A percentile compares a stretch with the other conserved stretches of the same genome.
Conservation (phyloP, 1,140 invertebrate species). For the Lordiphosa stackelbergi region DNA sequence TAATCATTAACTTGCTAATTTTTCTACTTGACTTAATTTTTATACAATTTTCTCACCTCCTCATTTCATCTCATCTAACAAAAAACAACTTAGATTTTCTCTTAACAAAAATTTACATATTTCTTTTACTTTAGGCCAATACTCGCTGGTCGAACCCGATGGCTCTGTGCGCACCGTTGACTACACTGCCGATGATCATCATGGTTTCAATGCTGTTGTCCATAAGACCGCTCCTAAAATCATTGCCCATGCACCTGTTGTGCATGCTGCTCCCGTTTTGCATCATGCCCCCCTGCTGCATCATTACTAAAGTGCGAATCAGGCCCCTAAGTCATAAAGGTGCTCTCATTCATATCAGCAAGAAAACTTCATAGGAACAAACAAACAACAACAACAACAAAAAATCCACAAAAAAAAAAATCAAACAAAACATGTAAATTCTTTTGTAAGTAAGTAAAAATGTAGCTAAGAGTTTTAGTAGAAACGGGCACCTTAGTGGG, state of each 20-base stretch:
- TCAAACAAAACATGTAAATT: conserved; percentile 29
- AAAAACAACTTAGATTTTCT: no score
- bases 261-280: conserved; percentile 60
- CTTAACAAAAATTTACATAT: not conserved
- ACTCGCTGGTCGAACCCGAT: conserved; percentile 80
- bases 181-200: conserved; percentile 85
- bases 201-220: conserved; percentile 79
- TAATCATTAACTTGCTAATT: no score
- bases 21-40: no score
- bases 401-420: conserved; percentile 43
- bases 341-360: conserved; percentile 30
- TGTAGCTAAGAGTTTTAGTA: conserved; percentile 65
- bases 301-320: conserved; percentile 46
- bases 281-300: conserved; percentile 63
- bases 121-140: conserved; percentile 75
- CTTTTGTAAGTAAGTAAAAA: conserved; percentile 63
- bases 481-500: conserved; percentile 51
- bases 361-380: conserved; percentile 56
- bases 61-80: no score
- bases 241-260: conserved; percentile 63
- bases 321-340: no score
- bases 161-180: conserved; percentile 81
- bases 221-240: conserved; percentile 78
- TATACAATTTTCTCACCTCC: no score
- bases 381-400: conserved; percentile 42